phyloP scores from a whole-genome alignment of 2,797 vertebrate species.

The Ptychobarbus kaznakovi region DNA sequence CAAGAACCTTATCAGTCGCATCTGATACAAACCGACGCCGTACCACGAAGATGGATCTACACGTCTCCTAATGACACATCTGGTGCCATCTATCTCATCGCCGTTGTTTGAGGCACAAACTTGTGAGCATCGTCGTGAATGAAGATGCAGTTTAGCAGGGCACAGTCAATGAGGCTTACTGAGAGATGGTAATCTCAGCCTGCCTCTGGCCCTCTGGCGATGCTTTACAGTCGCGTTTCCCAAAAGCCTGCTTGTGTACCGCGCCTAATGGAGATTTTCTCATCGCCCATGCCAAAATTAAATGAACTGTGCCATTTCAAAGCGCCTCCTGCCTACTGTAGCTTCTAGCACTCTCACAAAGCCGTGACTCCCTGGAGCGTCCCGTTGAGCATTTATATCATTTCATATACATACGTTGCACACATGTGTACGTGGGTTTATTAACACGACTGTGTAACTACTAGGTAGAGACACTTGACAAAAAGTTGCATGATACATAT shows the following conservation, averaged over 20 bases:
- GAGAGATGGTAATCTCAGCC: slow-evolving; percentile 64
- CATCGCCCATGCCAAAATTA: slow-evolving; percentile 61
- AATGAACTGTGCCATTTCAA: slow-evolving; percentile 64
- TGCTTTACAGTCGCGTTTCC: slow-evolving; percentile 58
- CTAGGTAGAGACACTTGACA: background rate
- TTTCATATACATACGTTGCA: slow-evolving; percentile 28
- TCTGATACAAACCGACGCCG: slow-evolving; percentile 11
- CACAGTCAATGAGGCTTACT: slow-evolving; percentile 62
- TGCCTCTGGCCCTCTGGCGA: slow-evolving; percentile 61
- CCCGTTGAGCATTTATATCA: slow-evolving; percentile 31
- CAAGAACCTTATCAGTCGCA: slow-evolving; percentile 21
- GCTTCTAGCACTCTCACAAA: slow-evolving; percentile 18
- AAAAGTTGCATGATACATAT: background rate
- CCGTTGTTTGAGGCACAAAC: slow-evolving; percentile 51
- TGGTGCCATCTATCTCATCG: slow-evolving; percentile 30
- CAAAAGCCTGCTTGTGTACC: slow-evolving; percentile 61
- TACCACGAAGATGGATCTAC: slow-evolving; percentile 13
- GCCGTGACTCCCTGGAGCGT: slow-evolving; percentile 39
- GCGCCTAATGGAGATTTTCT: slow-evolving; percentile 62
- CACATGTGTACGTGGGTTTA: background rate
- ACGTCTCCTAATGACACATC: slow-evolving; percentile 5
- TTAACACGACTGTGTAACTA: background rate
- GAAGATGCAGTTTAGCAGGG: slow-evolving; percentile 54
- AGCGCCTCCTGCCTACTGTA: slow-evolving; percentile 36
- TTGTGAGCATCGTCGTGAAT: slow-evolving; percentile 46